Conservation (phyloP, 2,888 invertebrate species). For the Iselma pallidipennis region DNA sequence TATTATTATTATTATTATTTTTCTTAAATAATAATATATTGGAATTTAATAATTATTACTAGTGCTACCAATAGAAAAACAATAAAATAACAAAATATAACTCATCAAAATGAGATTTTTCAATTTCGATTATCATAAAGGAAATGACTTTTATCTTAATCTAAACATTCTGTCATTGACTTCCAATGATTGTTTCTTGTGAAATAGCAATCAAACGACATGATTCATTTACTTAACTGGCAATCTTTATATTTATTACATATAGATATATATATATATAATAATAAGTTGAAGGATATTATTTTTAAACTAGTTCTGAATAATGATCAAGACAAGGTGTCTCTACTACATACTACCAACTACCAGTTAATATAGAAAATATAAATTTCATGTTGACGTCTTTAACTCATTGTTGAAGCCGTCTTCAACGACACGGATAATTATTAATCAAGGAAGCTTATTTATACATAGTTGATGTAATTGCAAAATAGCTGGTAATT, state of each 20-base stretch:
- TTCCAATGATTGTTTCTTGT: not conserved
- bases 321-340: not conserved
- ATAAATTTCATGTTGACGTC: not conserved
- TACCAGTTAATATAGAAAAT: not conserved
- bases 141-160: not conserved
- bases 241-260: no score
- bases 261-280: not conserved
- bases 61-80: not conserved
- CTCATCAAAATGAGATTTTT: not conserved
- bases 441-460: not conserved
- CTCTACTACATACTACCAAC: no score
- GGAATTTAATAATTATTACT: not conserved
- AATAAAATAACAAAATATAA: not conserved
- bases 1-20: not conserved
- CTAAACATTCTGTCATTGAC: slow-evolving; percentile 6
- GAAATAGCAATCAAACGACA: not conserved
- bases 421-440: not conserved
- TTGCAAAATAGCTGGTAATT: no score
- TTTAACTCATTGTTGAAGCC: not conserved
- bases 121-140: not conserved
- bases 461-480: no score
- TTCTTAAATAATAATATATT: not conserved
- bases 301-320: not conserved
- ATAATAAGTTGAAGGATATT: not conserved
- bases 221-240: not conserved